phyloP scores from a whole-genome alignment of 1,140 invertebrate species.

The Bombus terrestris region DNA sequence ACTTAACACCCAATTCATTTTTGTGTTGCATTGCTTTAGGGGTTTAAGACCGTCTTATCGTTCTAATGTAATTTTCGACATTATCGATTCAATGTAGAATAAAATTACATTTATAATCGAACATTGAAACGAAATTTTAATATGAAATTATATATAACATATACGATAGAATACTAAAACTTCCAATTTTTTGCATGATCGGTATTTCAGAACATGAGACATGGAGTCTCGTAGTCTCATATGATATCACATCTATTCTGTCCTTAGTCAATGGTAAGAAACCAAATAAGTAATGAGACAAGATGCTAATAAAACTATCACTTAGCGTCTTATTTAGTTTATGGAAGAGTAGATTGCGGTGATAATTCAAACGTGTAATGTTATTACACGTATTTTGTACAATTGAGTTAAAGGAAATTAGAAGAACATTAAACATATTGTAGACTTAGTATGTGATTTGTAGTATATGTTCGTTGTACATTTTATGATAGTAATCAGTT shows the following conservation, averaged over 20 bases:
- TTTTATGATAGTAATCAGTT: slow-evolving; percentile 22
- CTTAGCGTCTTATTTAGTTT: slow-evolving; percentile 14
- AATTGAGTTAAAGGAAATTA: not conserved
- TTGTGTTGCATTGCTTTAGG: too few species aligned
- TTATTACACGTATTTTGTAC: not conserved
- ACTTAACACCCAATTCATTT: too few species aligned
- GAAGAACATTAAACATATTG: not conserved
- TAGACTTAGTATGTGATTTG: not conserved
- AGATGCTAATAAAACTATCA: slow-evolving; percentile 22
- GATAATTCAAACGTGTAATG: not conserved
- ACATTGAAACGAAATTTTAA: too few species aligned
- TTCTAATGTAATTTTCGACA: too few species aligned
- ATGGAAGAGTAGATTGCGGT: slow-evolving; percentile 2
- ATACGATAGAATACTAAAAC: too few species aligned
- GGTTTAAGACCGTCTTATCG: too few species aligned
- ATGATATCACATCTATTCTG: not conserved
- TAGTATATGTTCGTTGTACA: slow-evolving; percentile 5
- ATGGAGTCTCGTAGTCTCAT: too few species aligned
- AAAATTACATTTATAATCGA: too few species aligned
- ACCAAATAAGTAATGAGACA: slow-evolving; percentile 10
- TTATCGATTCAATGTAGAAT: too few species aligned
- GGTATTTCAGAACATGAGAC: too few species aligned
- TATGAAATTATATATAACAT: too few species aligned
- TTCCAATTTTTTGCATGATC: too few species aligned
- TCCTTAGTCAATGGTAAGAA: not conserved